phyloP scores from a whole-genome alignment of 2,888 invertebrate species.

The Erebia epiphron region DNA sequence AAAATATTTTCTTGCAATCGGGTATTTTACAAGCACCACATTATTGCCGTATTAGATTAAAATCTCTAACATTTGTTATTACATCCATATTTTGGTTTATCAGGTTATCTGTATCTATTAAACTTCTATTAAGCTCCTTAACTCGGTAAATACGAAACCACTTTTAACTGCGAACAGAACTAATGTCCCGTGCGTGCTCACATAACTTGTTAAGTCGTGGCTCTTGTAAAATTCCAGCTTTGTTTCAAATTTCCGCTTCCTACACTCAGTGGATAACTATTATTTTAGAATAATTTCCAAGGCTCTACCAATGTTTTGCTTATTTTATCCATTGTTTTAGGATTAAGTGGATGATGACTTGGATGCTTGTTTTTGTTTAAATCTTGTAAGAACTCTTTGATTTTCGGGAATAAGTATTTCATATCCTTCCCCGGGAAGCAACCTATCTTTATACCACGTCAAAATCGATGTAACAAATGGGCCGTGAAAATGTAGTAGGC shows the following conservation, averaged over 20 bases:
- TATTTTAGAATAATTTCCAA: not conserved
- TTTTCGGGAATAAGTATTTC: too few species aligned
- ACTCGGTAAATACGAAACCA: constrained; percentile 28
- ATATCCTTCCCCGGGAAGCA: too few species aligned
- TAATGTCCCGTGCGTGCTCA: constrained; percentile 38
- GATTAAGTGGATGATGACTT: too few species aligned
- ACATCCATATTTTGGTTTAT: constrained; percentile 29
- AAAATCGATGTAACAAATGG: too few species aligned
- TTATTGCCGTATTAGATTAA: constrained; percentile 13
- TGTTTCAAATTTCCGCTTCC: constrained; percentile 24
- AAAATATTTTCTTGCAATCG: constrained; percentile 13
- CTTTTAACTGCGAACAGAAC: constrained; percentile 27
- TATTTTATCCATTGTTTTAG: not conserved
- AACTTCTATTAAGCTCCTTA: constrained; percentile 30
- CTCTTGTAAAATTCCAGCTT: constrained; percentile 27
- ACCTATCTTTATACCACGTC: too few species aligned
- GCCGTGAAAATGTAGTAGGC: too few species aligned
- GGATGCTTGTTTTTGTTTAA: too few species aligned
- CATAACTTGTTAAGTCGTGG: constrained; percentile 33
- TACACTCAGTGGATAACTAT: constrained; percentile 7
- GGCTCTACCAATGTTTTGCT: not conserved
- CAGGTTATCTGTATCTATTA: constrained; percentile 29
- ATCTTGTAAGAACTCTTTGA: too few species aligned
- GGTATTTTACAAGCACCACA: constrained; percentile 3
- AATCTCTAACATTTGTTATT: constrained; percentile 21